Evolutionary conservation across 2,113 vertebrate genomes (phyloP).

Genomic region (Pituophis catenifer): DNA sequence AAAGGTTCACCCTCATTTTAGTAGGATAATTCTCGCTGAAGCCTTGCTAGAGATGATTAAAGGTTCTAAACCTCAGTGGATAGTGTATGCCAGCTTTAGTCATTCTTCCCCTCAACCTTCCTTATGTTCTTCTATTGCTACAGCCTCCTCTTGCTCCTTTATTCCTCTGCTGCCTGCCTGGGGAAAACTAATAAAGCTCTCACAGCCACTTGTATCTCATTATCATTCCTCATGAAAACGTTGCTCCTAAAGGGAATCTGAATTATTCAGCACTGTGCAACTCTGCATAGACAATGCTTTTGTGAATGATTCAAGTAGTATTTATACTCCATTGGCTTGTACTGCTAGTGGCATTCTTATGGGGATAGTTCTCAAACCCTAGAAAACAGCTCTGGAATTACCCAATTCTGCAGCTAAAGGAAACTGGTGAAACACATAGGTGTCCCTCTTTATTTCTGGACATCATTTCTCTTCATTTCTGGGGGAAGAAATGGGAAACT

Average conservation of each 20-base stretch:
- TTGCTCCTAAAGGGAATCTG: not conserved
- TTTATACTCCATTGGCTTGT: conserved; percentile 23
- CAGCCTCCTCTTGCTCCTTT: not conserved
- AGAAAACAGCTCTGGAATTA: not conserved
- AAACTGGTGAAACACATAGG: conserved; percentile 1
- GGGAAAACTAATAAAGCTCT: not conserved
- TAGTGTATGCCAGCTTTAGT: not conserved
- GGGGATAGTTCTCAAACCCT: conserved; percentile 4
- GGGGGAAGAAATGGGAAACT: not conserved
- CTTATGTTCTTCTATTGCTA: not conserved
- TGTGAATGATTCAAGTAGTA: not conserved
- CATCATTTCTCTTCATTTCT: not conserved
- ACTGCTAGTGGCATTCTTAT: conserved; percentile 1
- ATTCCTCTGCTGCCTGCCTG: not conserved
- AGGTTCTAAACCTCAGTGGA: not conserved
- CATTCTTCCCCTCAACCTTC: not conserved
- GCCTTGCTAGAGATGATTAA: not conserved
- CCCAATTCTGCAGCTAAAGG: conserved; percentile 16
- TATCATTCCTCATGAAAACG: not conserved
- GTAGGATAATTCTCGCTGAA: not conserved
- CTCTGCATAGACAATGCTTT: not conserved
- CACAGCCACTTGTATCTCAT: not conserved
- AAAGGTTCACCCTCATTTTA: too few species aligned
- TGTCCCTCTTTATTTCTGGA: conserved; percentile 23
- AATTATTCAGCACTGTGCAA: not conserved